Conservation (phyloP, 1,140 invertebrate genomes). For the Hesperophylax magnus region DNA sequence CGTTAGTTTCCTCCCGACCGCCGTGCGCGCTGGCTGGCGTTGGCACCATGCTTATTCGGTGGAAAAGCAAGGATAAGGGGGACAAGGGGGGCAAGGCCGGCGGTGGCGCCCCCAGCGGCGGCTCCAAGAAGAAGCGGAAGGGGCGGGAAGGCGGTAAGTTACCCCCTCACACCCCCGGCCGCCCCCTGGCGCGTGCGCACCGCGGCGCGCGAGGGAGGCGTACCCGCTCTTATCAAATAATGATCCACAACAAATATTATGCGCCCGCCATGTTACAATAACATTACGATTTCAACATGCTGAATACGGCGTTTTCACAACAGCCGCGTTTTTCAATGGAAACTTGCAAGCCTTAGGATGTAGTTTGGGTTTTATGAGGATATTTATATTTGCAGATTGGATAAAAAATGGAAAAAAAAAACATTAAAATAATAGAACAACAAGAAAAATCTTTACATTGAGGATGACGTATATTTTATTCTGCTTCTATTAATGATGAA, state of each 20-base stretch:
- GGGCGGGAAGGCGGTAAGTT: constrained; percentile 55
- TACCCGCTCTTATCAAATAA: background rate
- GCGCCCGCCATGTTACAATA: background rate
- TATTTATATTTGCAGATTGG: too few relatives aligned
- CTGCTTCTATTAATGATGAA: too few relatives aligned
- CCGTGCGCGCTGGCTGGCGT: background rate
- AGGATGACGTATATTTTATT: too few relatives aligned
- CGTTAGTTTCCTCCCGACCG: background rate
- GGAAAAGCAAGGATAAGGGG: constrained; percentile 57
- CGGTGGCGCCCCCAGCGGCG: constrained; percentile 42
- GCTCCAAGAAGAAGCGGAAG: constrained; percentile 56
- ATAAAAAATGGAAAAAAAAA: too few relatives aligned
- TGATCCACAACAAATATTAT: background rate
- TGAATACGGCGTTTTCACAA: too few relatives aligned
- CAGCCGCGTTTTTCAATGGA: too few relatives aligned
- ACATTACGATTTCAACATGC: background rate
- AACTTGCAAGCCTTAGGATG: too few relatives aligned
- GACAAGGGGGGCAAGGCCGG: constrained; percentile 51
- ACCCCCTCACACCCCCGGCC: background rate
- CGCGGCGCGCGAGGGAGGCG: background rate
- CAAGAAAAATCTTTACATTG: too few relatives aligned
- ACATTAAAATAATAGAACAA: too few relatives aligned
- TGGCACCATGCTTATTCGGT: constrained; percentile 52
- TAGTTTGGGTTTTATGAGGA: too few relatives aligned
- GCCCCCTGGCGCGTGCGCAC: background rate